Conservation (phyloP, 2,888 invertebrate species). For the Leptarthrus brevirostris region DNA sequence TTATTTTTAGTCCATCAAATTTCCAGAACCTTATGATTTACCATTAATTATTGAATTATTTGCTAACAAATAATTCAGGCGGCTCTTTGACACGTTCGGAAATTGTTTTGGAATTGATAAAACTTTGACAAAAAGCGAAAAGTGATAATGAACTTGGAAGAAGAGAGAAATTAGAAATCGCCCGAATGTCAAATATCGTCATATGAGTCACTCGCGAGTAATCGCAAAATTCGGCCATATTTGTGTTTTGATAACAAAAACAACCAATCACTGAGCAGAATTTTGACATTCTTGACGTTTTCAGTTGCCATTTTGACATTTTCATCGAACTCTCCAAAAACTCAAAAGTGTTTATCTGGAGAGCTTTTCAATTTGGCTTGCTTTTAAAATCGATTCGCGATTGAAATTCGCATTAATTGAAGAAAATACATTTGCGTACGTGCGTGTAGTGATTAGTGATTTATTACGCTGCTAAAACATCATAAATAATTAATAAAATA, state of each 20-base stretch:
- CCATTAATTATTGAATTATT: background rate
- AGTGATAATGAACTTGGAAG: constrained; percentile 44
- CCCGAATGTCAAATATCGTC: background rate
- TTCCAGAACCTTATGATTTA: background rate
- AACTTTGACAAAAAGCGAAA: constrained; percentile 35
- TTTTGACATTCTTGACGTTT: too few species aligned
- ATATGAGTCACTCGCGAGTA: constrained; percentile 7
- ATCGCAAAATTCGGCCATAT: constrained; percentile 14
- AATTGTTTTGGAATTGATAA: constrained; percentile 7
- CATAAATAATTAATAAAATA: too few species aligned
- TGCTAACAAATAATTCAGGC: background rate
- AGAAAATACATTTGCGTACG: too few species aligned
- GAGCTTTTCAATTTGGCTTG: too few species aligned
- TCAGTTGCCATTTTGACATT: too few species aligned
- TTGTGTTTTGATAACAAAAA: constrained; percentile 25
- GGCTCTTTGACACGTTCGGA: background rate
- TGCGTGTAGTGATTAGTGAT: too few species aligned
- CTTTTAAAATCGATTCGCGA: too few species aligned
- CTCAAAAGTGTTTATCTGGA: too few species aligned
- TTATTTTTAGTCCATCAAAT: constrained; percentile 31
- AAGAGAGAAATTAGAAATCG: constrained; percentile 31
- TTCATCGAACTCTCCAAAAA: too few species aligned
- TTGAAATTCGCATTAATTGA: too few species aligned
- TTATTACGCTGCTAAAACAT: too few species aligned
- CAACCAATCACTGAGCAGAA: background rate